phyloP scores from a whole-genome alignment of 2,113 vertebrate species.

The Notothenia coriiceps region DNA sequence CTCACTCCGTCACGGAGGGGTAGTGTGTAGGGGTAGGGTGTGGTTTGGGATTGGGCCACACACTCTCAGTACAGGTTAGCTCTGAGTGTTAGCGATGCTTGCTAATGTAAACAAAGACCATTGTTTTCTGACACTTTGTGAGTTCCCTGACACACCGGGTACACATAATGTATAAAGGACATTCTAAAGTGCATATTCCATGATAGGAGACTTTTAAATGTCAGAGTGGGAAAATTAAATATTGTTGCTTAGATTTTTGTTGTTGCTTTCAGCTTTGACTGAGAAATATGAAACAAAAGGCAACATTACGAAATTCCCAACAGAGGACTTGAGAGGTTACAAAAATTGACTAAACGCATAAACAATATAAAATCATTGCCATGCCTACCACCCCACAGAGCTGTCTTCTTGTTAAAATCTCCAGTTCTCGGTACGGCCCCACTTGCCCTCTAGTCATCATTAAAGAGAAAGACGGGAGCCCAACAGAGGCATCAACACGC shows the following conservation, averaged over 20 bases:
- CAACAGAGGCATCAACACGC: conserved; percentile 74
- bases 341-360: conserved; percentile 59
- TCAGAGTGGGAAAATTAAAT: neutral
- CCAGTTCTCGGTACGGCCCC: conserved; percentile 59
- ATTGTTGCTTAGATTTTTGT: conserved; percentile 1
- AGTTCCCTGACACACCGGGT: too few species aligned
- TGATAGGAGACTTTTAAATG: too few species aligned
- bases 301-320: conserved; percentile 17
- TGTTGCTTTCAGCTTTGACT: neutral
- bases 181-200: too few species aligned
- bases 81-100: too few species aligned
- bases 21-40: too few species aligned
- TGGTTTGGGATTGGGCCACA: too few species aligned
- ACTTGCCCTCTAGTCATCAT: conserved; percentile 80
- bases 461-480: conserved; percentile 72
- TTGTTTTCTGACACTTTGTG: too few species aligned
- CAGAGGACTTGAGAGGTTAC: conserved; percentile 39
- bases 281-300: neutral
- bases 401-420: conserved; percentile 76
- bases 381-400: conserved; percentile 38
- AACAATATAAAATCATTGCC: conserved; percentile 57
- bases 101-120: too few species aligned
- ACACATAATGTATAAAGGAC: too few species aligned
- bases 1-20: too few species aligned
- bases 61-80: too few species aligned